phyloP scores from a whole-genome alignment of 2,797 vertebrate genomes.

The Bothrops alternatus region DNA sequence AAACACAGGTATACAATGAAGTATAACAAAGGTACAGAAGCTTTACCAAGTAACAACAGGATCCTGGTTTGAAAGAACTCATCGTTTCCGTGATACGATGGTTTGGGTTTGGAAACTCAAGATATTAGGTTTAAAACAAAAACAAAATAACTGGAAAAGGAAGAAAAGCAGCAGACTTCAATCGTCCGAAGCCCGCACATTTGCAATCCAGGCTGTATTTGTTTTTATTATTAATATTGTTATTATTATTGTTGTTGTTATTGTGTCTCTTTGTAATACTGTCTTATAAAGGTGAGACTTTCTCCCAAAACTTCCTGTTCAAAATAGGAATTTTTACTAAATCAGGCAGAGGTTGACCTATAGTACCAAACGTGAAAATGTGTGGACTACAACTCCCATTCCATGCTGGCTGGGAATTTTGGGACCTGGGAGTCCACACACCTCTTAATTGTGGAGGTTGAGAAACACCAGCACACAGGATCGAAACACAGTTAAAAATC shows the following conservation, averaged over 20 bases:
- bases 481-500: not conserved
- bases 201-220: constrained; percentile 74
- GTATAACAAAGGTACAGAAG: constrained; percentile 99
- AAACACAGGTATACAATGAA: constrained; percentile 99
- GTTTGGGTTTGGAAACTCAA: constrained; percentile 73
- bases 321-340: constrained; percentile 84
- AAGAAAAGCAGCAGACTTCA: constrained; percentile 64
- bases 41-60: constrained; percentile 90
- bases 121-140: constrained; percentile 58
- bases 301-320: constrained; percentile 68
- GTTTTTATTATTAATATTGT: constrained; percentile 51
- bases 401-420: not conserved
- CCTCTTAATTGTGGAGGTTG: not conserved
- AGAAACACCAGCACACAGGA: not conserved
- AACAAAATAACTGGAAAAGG: constrained; percentile 49
- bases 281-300: constrained; percentile 79
- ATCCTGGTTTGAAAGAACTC: constrained; percentile 84
- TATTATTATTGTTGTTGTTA: constrained; percentile 43
- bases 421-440: not conserved
- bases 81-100: constrained; percentile 76
- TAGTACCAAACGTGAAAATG: not conserved
- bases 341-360: constrained; percentile 34
- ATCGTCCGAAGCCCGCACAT: constrained; percentile 80
- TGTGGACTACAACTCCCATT: not conserved
- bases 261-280: constrained; percentile 90